A percentile compares a stretch with the other conserved stretches of the same genome.
phyloP scores from a whole-genome alignment of 2,888 invertebrate genomes.

The Agonopterix heracliana region DNA sequence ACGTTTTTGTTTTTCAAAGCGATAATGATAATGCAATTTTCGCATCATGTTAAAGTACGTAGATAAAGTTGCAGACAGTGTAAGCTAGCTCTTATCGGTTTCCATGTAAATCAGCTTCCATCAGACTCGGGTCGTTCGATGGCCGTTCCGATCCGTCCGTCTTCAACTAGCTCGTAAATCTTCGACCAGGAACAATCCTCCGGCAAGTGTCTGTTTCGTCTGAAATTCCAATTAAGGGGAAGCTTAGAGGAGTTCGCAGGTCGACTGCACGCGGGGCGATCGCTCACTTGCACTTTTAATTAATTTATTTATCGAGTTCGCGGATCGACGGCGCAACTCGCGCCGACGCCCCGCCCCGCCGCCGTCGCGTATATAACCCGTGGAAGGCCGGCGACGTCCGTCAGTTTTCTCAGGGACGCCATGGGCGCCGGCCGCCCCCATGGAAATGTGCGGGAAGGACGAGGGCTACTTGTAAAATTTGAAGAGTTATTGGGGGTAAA shows the following conservation, averaged over 20 bases:
- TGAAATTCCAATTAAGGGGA: constrained; percentile 68
- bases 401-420: constrained; percentile 67
- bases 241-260: constrained; percentile 58
- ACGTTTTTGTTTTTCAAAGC: too few species aligned
- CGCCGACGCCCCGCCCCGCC: constrained; percentile 60
- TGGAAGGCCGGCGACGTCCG: constrained; percentile 55
- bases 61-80: too few species aligned
- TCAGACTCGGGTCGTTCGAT: constrained; percentile 29
- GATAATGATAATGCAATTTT: too few species aligned
- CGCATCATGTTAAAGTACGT: too few species aligned
- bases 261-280: constrained; percentile 59
- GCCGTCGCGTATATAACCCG: constrained; percentile 52
- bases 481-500: constrained; percentile 29
- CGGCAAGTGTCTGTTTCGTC: constrained; percentile 37
- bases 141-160: neutral
- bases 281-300: constrained; percentile 77
- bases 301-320: constrained; percentile 76
- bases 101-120: constrained; percentile 36
- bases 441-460: constrained; percentile 54
- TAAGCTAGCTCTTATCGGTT: constrained; percentile 4
- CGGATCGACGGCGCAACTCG: constrained; percentile 74
- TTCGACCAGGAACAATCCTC: constrained; percentile 43
- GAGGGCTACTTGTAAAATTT: constrained; percentile 29
- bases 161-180: constrained; percentile 27
- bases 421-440: constrained; percentile 51